Conservation (phyloP, 2,888 invertebrate genomes). For the Leptogaster cylindrica region DNA sequence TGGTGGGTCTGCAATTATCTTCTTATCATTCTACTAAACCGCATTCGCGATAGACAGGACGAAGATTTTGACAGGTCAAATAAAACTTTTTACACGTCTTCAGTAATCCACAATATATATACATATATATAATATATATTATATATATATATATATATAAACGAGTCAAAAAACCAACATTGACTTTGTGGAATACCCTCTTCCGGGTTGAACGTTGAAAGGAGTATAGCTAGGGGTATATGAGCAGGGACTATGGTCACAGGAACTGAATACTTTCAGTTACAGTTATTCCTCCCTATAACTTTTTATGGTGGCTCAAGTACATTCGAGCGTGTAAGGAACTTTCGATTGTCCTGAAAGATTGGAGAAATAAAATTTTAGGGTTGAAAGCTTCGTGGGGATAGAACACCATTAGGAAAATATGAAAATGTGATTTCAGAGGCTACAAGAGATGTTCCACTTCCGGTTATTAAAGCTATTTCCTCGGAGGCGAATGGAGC, state of each 20-base stretch:
- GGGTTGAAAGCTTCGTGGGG: neutral
- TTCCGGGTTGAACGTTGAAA: too few relatives aligned
- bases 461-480: slow-evolving; percentile 28
- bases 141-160: too few relatives aligned
- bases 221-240: neutral
- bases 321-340: slow-evolving; percentile 2
- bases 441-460: neutral
- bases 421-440: slow-evolving; percentile 22
- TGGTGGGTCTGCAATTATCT: slow-evolving; percentile 1
- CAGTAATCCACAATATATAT: neutral
- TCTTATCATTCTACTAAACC: neutral
- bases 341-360: slow-evolving; percentile 33
- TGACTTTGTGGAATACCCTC: neutral
- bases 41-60: too few relatives aligned
- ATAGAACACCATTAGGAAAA: slow-evolving; percentile 7
- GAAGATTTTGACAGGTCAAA: slow-evolving; percentile 1
- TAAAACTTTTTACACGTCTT: slow-evolving; percentile 9
- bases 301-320: slow-evolving; percentile 29
- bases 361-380: slow-evolving; percentile 32
- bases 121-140: too few relatives aligned
- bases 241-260: too few relatives aligned
- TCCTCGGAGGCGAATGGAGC: neutral
- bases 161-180: neutral
- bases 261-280: neutral
- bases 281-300: slow-evolving; percentile 21